A percentile compares a stretch with the other conserved stretches of the same genome.
phyloP scores from a whole-genome alignment of 1,140 invertebrate species.

The Tetranychus urticae region DNA sequence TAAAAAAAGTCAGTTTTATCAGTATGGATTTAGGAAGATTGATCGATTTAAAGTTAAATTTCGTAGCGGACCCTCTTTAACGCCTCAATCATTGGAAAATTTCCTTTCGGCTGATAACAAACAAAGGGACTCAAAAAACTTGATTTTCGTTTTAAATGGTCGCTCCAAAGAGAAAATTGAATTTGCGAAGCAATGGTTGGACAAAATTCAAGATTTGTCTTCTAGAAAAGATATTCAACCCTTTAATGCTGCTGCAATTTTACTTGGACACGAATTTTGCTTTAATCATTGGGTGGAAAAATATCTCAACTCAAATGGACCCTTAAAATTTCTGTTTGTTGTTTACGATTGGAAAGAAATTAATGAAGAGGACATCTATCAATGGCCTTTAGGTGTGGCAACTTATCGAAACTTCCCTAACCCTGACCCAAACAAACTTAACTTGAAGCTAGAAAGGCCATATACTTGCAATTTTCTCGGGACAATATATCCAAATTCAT shows the following conservation, averaged over 20 bases:
- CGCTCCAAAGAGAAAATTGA: conserved; percentile 24
- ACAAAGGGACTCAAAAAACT: conserved; percentile 24
- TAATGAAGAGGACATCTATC: conserved; percentile 26
- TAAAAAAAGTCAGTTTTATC: conserved; percentile 18
- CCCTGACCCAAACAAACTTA: conserved; percentile 3
- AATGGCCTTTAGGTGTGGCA: conserved; percentile 32
- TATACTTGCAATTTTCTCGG: conserved; percentile 30
- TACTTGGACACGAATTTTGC: conserved; percentile 30
- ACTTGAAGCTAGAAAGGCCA: conserved; percentile 12
- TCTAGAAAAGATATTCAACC: conserved; percentile 13
- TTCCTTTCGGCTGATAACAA: conserved; percentile 11
- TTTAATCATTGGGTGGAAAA: conserved; percentile 28
- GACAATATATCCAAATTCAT: conserved; percentile 28
- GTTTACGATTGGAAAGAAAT: conserved; percentile 29
- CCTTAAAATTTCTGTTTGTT: conserved; percentile 25
- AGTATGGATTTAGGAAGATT: conserved; percentile 22
- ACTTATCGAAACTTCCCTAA: conserved; percentile 28
- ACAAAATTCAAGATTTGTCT: conserved; percentile 20
- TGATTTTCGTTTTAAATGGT: conserved; percentile 30
- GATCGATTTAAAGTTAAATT: conserved; percentile 19
- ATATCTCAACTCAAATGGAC: conserved; percentile 21
- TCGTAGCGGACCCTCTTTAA: conserved; percentile 22
- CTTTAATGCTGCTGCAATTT: conserved; percentile 22
- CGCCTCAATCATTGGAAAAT: conserved; percentile 5
- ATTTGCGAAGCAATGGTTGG: conserved; percentile 25